A percentile compares a stretch with the other conserved stretches of the same genome.
Evolutionary conservation across 2,113 vertebrate species (phyloP).

Genomic region (Rhynchomys soricoides): DNA sequence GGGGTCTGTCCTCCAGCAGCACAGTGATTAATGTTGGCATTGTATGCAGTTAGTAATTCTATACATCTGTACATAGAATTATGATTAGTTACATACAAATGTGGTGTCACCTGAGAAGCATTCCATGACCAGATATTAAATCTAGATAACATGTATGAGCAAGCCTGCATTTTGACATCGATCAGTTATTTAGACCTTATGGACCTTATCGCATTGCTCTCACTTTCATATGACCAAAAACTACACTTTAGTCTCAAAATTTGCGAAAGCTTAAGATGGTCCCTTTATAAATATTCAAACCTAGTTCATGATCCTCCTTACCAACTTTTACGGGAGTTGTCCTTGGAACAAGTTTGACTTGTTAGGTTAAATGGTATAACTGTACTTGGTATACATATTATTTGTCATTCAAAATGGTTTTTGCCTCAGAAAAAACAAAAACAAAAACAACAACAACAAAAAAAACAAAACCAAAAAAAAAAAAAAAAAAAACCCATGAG

Average conservation of each 20-base stretch:
- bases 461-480: not conserved
- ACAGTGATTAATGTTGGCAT: conserved; percentile 90
- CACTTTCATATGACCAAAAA: not conserved
- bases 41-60: conserved; percentile 90
- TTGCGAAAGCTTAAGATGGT: not conserved
- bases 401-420: conserved; percentile 6
- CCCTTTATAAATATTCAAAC: not conserved
- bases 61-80: conserved; percentile 89
- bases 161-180: not conserved
- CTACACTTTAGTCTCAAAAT: not conserved
- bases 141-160: not conserved
- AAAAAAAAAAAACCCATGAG: conserved; percentile 25
- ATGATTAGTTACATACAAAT: conserved; percentile 27
- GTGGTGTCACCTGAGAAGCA: not conserved
- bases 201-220: not conserved
- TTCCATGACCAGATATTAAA: not conserved
- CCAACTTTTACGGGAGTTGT: not conserved
- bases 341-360: conserved; percentile 37
- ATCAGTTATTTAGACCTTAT: not conserved
- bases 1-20: conserved; percentile 91
- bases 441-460: too few species aligned
- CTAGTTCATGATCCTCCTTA: conserved; percentile 2
- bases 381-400: not conserved
- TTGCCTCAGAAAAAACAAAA: not conserved
- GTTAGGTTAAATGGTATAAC: conserved; percentile 6